phyloP scores from a whole-genome alignment of 2,888 invertebrate genomes.

The Tricholauxania praeusta region DNA sequence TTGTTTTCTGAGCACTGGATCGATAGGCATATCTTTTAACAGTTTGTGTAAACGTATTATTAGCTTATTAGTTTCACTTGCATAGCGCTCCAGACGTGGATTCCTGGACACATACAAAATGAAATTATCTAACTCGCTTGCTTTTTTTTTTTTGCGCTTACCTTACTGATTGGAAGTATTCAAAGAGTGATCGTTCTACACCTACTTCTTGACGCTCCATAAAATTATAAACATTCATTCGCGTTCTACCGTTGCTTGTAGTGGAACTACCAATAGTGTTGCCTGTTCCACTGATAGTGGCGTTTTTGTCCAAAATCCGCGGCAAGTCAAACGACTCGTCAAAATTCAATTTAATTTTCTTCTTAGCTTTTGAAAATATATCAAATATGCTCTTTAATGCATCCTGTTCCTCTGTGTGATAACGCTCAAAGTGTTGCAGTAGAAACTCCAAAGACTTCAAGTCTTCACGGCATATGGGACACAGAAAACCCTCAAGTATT shows the following conservation, averaged over 20 bases:
- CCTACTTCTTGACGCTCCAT: slow-evolving; percentile 67
- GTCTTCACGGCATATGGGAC: slow-evolving; percentile 94
- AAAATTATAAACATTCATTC: slow-evolving; percentile 58
- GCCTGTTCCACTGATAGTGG: slow-evolving; percentile 58
- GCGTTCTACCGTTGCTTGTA: slow-evolving; percentile 51
- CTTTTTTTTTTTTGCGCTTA: slow-evolving; percentile 62
- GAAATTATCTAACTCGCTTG: no score
- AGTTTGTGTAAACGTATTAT: slow-evolving; percentile 94
- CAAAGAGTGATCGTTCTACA: slow-evolving; percentile 73
- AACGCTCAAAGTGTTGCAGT: slow-evolving; percentile 88
- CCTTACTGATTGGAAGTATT: slow-evolving; percentile 80
- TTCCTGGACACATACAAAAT: slow-evolving; percentile 66
- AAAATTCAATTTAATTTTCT: slow-evolving; percentile 81
- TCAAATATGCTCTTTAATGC: slow-evolving; percentile 80
- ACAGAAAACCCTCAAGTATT: slow-evolving; percentile 92
- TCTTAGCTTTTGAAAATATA: slow-evolving; percentile 90
- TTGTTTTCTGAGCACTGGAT: slow-evolving; percentile 79
- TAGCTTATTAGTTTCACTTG: slow-evolving; percentile 95
- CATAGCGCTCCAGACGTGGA: slow-evolving; percentile 85
- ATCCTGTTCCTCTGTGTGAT: slow-evolving; percentile 89
- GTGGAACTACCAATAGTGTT: slow-evolving; percentile 32
- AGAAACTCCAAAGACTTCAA: slow-evolving; percentile 86
- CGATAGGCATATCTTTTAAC: slow-evolving; percentile 82
- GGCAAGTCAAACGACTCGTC: slow-evolving; percentile 76
- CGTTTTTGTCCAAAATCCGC: slow-evolving; percentile 72